Percentiles rank a stretch among this genome's conserved stretches.
Evolutionary conservation across 1,140 invertebrate species (phyloP).

Genomic region (Battus philenor): DNA sequence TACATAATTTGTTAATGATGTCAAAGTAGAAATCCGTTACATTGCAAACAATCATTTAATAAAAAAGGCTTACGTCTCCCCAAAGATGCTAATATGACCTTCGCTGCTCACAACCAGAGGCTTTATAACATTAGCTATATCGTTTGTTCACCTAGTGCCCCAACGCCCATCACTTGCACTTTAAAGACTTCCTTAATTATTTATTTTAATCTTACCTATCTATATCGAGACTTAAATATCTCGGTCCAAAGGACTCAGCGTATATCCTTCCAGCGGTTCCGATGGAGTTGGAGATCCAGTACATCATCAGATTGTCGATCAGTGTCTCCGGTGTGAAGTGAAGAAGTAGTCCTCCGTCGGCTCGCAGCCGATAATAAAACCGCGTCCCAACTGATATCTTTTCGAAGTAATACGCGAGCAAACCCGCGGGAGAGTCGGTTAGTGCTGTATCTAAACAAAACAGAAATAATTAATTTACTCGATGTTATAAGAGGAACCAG

Average conservation of each 20-base stretch:
- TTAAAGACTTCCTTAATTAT: too few species aligned
- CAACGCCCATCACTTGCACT: too few species aligned
- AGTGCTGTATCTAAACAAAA: slow-evolving; percentile 75
- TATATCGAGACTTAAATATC: slow-evolving; percentile 4
- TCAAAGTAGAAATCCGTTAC: too few species aligned
- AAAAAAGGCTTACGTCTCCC: too few species aligned
- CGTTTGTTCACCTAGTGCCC: too few species aligned
- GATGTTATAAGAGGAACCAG: too few species aligned
- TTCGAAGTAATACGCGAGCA: slow-evolving; percentile 90
- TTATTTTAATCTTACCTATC: slow-evolving; percentile 4
- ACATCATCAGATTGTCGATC: slow-evolving; percentile 92
- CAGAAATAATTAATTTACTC: too few species aligned
- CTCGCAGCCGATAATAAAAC: slow-evolving; percentile 40
- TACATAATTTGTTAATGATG: too few species aligned
- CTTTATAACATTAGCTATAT: too few species aligned
- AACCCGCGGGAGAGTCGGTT: slow-evolving; percentile 82
- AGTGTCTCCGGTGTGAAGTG: slow-evolving; percentile 83
- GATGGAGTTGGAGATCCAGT: slow-evolving; percentile 87
- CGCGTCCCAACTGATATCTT: slow-evolving; percentile 91
- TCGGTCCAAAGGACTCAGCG: slow-evolving; percentile 78
- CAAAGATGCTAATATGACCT: too few species aligned
- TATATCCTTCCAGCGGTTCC: slow-evolving; percentile 87
- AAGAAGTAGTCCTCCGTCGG: slow-evolving; percentile 84
- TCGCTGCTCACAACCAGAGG: too few species aligned
- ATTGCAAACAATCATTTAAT: too few species aligned